Conservation (phyloP, 2,888 invertebrate genomes). For the Globia sparganii region DNA sequence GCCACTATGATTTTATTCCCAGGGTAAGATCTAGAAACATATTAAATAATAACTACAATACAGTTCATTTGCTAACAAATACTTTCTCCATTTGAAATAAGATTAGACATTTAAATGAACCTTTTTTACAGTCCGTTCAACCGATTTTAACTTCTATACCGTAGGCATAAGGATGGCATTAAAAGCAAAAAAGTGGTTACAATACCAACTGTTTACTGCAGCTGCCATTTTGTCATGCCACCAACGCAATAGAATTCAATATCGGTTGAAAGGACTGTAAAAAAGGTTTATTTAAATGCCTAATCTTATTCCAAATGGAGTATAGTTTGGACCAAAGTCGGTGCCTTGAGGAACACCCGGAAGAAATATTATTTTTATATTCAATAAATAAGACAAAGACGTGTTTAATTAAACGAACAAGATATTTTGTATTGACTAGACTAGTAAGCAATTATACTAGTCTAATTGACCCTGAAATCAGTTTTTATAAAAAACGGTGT, state of each 20-base stretch:
- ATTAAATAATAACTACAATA: background rate
- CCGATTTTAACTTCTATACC: too few relatives aligned
- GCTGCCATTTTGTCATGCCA: too few relatives aligned
- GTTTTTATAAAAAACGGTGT: background rate
- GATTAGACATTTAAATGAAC: too few relatives aligned
- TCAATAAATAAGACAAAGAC: background rate
- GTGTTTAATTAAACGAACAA: background rate
- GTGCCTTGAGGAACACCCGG: slow-evolving; percentile 24
- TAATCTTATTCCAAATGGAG: too few relatives aligned
- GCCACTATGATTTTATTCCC: background rate
- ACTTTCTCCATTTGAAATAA: too few relatives aligned
- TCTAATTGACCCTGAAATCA: background rate
- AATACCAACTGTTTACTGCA: too few relatives aligned
- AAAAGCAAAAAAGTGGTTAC: too few relatives aligned
- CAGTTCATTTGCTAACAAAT: background rate
- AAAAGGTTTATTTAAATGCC: too few relatives aligned
- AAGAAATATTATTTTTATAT: background rate
- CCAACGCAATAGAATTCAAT: too few relatives aligned
- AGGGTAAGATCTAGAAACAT: background rate
- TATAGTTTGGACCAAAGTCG: slow-evolving; percentile 15
- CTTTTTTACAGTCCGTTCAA: too few relatives aligned
- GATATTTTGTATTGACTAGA: background rate
- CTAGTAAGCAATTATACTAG: slow-evolving; percentile 34
- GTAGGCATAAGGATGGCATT: too few relatives aligned
- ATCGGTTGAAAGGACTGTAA: too few relatives aligned